A percentile compares a stretch with the other conserved stretches of the same genome.
phyloP scores from a whole-genome alignment of 2,113 vertebrate species.

The Pygoscelis adeliae region DNA sequence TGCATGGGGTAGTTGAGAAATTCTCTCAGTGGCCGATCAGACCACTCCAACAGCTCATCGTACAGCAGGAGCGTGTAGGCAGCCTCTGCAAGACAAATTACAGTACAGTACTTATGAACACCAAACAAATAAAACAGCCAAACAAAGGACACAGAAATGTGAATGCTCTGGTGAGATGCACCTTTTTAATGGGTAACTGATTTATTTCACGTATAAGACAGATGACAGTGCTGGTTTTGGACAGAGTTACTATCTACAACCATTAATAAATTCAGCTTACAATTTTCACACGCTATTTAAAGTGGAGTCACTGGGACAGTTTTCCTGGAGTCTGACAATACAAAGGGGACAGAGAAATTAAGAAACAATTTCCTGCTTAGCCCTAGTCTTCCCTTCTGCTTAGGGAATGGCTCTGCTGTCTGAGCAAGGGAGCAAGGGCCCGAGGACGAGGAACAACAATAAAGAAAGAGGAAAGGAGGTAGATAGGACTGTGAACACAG shows the following conservation, averaged over 20 bases:
- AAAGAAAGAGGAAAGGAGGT: background rate
- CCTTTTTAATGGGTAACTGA: background rate
- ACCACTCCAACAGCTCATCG: slow-evolving; percentile 95
- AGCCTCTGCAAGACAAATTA: slow-evolving; percentile 81
- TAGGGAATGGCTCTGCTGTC: background rate
- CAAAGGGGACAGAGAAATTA: background rate
- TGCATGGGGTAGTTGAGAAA: slow-evolving; percentile 98
- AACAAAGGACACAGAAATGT: background rate
- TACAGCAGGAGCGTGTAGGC: slow-evolving; percentile 95
- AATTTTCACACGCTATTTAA: background rate
- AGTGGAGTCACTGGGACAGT: background rate
- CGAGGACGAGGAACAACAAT: background rate
- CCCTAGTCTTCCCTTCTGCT: background rate
- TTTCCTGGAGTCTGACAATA: background rate
- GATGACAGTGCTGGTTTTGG: background rate
- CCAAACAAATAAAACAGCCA: background rate
- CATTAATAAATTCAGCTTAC: background rate
- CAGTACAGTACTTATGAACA: background rate
- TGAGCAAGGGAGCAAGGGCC: background rate
- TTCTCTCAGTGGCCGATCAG: slow-evolving; percentile 90
- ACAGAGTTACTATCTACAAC: background rate
- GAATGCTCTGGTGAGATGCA: background rate
- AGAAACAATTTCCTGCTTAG: background rate
- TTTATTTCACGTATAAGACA: background rate
- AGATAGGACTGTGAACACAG: background rate